These are phyloP conservation scores for Heteronetta atricapilla DNA, from an alignment of 2,113 vertebrate genomes.

Conservation along the genomic window DNA sequence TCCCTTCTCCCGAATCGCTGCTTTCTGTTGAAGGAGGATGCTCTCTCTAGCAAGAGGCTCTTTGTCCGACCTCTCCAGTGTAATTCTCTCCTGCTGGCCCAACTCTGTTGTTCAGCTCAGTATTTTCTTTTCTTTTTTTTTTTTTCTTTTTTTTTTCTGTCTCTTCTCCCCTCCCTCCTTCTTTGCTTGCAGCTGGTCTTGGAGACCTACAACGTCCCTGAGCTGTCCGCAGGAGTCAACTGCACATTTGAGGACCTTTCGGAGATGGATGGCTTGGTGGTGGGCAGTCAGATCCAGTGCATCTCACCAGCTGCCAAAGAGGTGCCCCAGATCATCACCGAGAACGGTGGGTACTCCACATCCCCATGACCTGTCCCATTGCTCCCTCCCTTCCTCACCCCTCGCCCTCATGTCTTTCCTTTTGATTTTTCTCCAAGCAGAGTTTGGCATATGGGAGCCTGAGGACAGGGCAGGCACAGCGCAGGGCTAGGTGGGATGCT, in stretches of 20 bases:
- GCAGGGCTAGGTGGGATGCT: not conserved
- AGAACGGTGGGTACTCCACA: constrained; percentile 84
- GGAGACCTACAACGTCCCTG: constrained; percentile 96
- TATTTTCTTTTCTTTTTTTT: not conserved
- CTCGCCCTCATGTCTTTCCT: fast-evolving
- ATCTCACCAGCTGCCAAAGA: constrained; percentile 93
- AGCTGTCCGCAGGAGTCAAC: constrained; percentile 95
- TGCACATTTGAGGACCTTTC: constrained; percentile 96
- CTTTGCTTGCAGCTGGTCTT: constrained; percentile 85
- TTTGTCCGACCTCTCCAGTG: constrained; percentile 67
- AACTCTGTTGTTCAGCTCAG: not conserved
- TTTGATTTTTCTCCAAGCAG: not conserved
- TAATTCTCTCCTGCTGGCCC: constrained; percentile 39
- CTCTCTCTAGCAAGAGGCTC: constrained; percentile 70
- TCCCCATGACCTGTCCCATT: fast-evolving
- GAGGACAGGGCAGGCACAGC: not conserved
- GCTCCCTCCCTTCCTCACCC: not conserved
- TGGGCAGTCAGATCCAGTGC: constrained; percentile 93
- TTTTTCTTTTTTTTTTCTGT: not conserved
- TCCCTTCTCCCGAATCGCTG: constrained; percentile 27
- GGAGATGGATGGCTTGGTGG: constrained; percentile 94
- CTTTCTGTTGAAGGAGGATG: constrained; percentile 70
- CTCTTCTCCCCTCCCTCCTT: not conserved
- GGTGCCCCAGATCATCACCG: constrained; percentile 91
- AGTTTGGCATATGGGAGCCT: not conserved